Evolutionary conservation across 2,888 invertebrate genomes (phyloP), one percentile per base, ranked within the genome.

Genomic region (Athripsodes cinereus): DNA sequence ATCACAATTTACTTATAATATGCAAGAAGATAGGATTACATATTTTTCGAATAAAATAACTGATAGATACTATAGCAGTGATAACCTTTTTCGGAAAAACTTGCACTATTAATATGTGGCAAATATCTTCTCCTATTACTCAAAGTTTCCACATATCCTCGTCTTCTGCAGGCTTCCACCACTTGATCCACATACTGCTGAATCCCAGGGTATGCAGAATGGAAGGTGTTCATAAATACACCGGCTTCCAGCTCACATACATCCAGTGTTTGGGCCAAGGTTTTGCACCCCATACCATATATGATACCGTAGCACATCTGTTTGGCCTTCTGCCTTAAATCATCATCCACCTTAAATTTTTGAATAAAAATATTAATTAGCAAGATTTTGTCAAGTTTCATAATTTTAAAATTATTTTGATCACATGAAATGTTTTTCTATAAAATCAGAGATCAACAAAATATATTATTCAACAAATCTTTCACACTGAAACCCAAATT

Each of bases 281-380:
- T 82, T 67, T 84, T 89, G 59, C 84, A 80, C 1, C 97, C 95
- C 88, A 98, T 98, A 6, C 98, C 99, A 71, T 99, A 99, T 58
- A 99, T 88, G 68, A 99, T 93, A 5, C 95, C 97, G 73, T 98
- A 98, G 70, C 95, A 95, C 26, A 97, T 83, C 74, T 94, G 87
- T 72, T 96, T 96, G 2, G 95, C 90, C 68, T 88, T 87, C 68
- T 94, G 91, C 49, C 97, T 81, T 66, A 92, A 79, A 58, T 83
- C 81, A 57, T 87, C 84, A 40, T 87, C 86, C 0, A 97, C 87
- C 82, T 86, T 66, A 57, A 58, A 64, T 26, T n/a, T n/a, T n/a
- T n/a, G n/a, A n/a, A n/a, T n/a, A n/a, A n/a, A n/a, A n/a, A n/a
- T n/a, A n/a, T n/a, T n/a, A n/a, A n/a, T n/a, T n/a, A n/a, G n/a